These are phyloP conservation scores for Catostylus mosaicus DNA, from an alignment of 30 jellyfish, hydroid and myxozoan genomes.

Conservation along the genomic window DNA sequence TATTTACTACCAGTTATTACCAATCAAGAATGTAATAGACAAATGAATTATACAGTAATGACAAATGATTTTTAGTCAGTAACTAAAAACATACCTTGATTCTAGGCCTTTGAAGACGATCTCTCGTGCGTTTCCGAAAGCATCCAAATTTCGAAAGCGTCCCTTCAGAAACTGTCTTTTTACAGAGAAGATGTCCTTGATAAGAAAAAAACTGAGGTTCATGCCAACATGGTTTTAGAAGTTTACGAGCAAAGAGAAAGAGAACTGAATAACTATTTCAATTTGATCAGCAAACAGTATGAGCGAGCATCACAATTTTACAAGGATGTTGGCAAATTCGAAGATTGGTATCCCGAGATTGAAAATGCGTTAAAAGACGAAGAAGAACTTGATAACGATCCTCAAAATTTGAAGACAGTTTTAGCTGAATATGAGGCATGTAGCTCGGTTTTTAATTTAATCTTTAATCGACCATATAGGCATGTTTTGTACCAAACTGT, in stretches of 20 bases:
- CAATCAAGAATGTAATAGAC: too few relatives aligned
- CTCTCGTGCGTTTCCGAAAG: conserved; percentile 17
- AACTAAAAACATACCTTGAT: background rate
- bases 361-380: conserved; percentile 42
- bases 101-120: conserved; percentile 68
- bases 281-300: conserved; percentile 34
- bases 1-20: background rate
- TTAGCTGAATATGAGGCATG: conserved; percentile 66
- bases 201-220: conserved; percentile 70
- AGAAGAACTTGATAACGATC: conserved; percentile 51
- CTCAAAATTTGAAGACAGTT: conserved; percentile 51
- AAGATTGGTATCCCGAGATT: conserved; percentile 77
- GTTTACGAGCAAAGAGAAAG: conserved; percentile 62
- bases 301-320: conserved; percentile 58
- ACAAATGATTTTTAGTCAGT: too few relatives aligned
- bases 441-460: background rate
- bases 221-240: conserved; percentile 61
- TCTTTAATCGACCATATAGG: too few relatives aligned
- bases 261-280: conserved; percentile 31
- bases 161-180: conserved; percentile 48
- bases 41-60: too few relatives aligned
- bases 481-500: too few relatives aligned
- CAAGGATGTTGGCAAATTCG: conserved; percentile 68
- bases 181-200: conserved; percentile 67
- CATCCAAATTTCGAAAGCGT: conserved; percentile 32